Evolutionary conservation across 2,888 invertebrate species (phyloP).

Genomic region (Lypha dubia): DNA sequence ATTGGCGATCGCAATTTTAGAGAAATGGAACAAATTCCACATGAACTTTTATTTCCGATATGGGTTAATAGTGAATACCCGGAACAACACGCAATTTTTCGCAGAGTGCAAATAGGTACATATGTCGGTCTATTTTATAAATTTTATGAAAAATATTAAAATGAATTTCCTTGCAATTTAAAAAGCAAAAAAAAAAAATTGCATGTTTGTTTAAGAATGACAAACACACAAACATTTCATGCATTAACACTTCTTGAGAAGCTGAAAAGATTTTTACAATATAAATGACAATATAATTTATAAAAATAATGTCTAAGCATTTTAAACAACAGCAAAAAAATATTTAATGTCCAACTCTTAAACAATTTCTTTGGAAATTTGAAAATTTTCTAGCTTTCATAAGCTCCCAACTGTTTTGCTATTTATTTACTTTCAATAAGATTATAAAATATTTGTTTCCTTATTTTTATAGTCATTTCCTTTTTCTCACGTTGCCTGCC

Average conservation of each 20-base stretch:
- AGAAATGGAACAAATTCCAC: too few relatives aligned
- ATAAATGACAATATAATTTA: neutral
- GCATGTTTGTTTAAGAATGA: neutral
- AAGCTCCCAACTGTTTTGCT: neutral
- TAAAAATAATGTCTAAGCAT: neutral
- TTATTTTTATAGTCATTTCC: neutral
- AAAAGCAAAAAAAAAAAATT: neutral
- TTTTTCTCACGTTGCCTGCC: slow-evolving; percentile 32
- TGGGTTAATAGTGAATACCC: too few relatives aligned
- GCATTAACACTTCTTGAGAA: neutral
- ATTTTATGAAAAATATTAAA: neutral
- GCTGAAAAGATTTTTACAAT: neutral
- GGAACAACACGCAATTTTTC: too few relatives aligned
- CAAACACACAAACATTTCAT: neutral
- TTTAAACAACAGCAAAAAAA: neutral
- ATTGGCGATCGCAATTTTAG: too few relatives aligned
- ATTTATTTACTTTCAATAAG: neutral
- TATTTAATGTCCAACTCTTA: neutral
- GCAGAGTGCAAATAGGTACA: too few relatives aligned
- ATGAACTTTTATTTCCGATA: too few relatives aligned
- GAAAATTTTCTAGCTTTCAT: neutral
- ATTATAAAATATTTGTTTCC: neutral
- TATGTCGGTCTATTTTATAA: too few relatives aligned
- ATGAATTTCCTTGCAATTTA: neutral
- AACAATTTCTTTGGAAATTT: neutral